Evolutionary conservation across 1,140 invertebrate species (phyloP), one percentile per base, ranked within the genome.

Genomic region (Dolichoris vasculosae): DNA sequence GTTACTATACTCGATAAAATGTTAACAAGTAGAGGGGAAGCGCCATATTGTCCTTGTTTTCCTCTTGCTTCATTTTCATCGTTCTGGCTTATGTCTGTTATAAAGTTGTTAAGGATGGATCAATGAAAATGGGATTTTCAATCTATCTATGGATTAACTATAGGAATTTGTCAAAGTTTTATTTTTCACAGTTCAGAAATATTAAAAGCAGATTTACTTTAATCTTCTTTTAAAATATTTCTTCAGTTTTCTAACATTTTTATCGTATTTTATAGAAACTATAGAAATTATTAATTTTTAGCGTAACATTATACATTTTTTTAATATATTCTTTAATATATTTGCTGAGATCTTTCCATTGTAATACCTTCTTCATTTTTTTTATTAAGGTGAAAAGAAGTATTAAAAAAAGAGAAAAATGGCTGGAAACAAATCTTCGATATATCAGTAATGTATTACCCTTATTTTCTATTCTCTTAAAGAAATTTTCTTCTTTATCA

Each of bases 1-100:
- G 30, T 67, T 48, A 48, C 40, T 46, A 76, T 46, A 17, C 38
- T 48, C n/a, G 73, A 30, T 48, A 30, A 26, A 48, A 48, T 76
- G 73, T 76, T 69, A 76, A 48, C 26, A 48, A 48, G 73, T 67
- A 67, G 63, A 67, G 63, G n/a, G 63, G 63, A 8, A 30, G 30
- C 11, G 63, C n/a, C 63, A 67, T 30, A 67, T 32, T 32, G 32
- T 67, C 9, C n/a, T 32, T 67, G 26, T n/a, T 67, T 2, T n/a
- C 2, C 30, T 11, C 30, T 2, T 67, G 30, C 30, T 67, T 67
- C 63, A 32, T 67, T 67, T 67, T 30, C 63, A 35, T 32, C 63
- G 30, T 67, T 30, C 63, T 67, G 63, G 63, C 30, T 67, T 67
- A 67, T 67, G 63, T 15, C n/a, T 32, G 63, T 67, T 32, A 32